phyloP scores from a whole-genome alignment of 1,140 invertebrate genomes.

The Rhopalosiphum maidis region DNA sequence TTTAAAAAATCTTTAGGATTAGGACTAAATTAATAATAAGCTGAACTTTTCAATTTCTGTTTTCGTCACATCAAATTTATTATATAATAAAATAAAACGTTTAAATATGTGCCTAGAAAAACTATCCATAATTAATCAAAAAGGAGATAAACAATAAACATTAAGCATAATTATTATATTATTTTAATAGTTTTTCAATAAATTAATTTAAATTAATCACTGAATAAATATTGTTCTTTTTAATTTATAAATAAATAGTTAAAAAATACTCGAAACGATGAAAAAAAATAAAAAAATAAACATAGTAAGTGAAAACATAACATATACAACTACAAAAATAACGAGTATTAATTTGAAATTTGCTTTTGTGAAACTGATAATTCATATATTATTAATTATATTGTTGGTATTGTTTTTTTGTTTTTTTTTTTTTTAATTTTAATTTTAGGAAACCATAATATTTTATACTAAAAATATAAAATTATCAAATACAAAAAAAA shows the following conservation, averaged over 20 bases:
- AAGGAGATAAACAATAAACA: neutral
- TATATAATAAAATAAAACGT: neutral
- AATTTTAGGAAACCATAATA: neutral
- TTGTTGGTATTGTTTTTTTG: neutral
- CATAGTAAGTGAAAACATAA: neutral
- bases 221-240: neutral
- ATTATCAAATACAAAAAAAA: neutral
- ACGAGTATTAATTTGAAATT: neutral
- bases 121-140: neutral
- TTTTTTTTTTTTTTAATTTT: no score
- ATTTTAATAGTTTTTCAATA: neutral
- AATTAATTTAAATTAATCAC: neutral
- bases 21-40: neutral
- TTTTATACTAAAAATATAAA: neutral
- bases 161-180: neutral
- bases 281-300: neutral
- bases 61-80: neutral
- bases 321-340: neutral
- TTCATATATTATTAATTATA: neutral
- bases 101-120: neutral
- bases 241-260: neutral
- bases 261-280: neutral
- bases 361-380: neutral
- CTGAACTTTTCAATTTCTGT: neutral
- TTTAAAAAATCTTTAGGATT: neutral